Base-by-base conservation (phyloP, 2,113 vertebrate genomes). In the Micronisus gabar region DNA sequence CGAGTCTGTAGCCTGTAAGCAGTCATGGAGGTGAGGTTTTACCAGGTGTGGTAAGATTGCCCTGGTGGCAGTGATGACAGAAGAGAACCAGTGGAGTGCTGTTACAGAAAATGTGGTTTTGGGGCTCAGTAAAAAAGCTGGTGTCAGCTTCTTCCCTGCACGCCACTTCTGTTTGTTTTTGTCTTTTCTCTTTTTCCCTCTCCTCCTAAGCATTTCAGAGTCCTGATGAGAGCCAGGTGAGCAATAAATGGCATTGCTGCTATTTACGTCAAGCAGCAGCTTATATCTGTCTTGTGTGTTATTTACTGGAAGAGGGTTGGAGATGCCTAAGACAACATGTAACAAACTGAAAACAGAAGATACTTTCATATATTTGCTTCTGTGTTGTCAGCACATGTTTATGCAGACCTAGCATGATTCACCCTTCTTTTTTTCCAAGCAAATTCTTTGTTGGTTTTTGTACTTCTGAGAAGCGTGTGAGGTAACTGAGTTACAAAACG, bases 401-500 rank as follows among this genome's bases (percentile, higher is more conserved):
- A 27, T 83, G 65, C 76, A 86, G 83, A 74, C 12, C 30, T 59
- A 63, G 41, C 15, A 34, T 96, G 95, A 97, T 79, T 96, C 93
- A 95, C 52, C 29, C 45, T 43, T 55, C 43, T 84, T 72, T 83
- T 76, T 66, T 7, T 43, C 74, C 79, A 83, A 81, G 88, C 27
- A 73, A 62, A 62, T 81, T 83, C 89, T 94, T 94, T 91, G 88
- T 94, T 85, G 66, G 41, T 80, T 96, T 89, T 96, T 96, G 84
- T 86, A 68, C 22, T 95, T 94, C 65, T 86, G 56, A 86, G 91
- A 93, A 88, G 11, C 9, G 4, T 55, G 10, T 93, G 85, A 95
- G 38, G 89, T 84, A 94, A 92, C 53, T 43, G 43, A 34, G 34
- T 94, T 93, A 63, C 61, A 93, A 93, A 91, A 86, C 3, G 1